A percentile compares a stretch with the other conserved stretches of the same genome.
Evolutionary conservation across 1,140 invertebrate genomes (phyloP).

Genomic region (Drosophila lini): DNA sequence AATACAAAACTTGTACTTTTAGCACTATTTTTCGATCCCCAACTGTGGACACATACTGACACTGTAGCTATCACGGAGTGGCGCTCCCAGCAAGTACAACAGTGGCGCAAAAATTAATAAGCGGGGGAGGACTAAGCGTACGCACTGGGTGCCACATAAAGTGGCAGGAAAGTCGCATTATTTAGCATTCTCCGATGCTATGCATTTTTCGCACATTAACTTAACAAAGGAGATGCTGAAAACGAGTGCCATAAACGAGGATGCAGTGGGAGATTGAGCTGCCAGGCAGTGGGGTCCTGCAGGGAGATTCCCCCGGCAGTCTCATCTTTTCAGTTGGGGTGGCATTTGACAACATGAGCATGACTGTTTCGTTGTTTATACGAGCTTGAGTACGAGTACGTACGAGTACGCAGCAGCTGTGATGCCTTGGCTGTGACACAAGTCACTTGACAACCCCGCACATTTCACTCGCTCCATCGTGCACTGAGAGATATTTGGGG

Average conservation of each 20-base stretch:
- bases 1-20: not conserved
- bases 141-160: constrained; percentile 53
- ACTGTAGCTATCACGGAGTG: constrained; percentile 26
- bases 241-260: constrained; percentile 50
- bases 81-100: constrained; percentile 43
- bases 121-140: constrained; percentile 51
- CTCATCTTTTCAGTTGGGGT: constrained; percentile 2
- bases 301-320: not conserved
- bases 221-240: constrained; percentile 52
- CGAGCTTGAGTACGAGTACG: constrained; percentile 16
- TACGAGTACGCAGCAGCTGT: constrained; percentile 24
- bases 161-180: constrained; percentile 14
- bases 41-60: constrained; percentile 2
- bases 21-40: not conserved
- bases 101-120: constrained; percentile 35
- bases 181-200: constrained; percentile 69
- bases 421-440: constrained; percentile 37
- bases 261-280: constrained; percentile 56
- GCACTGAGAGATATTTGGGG: constrained; percentile 34
- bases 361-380: constrained; percentile 50
- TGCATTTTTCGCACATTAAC: constrained; percentile 75
- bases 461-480: constrained; percentile 18
- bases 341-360: constrained; percentile 49
- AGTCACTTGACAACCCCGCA: constrained; percentile 47
- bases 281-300: not conserved